These are phyloP conservation scores for Lasius fuliginosus DNA, from an alignment of 2,888 invertebrate genomes.

Conservation along the genomic window DNA sequence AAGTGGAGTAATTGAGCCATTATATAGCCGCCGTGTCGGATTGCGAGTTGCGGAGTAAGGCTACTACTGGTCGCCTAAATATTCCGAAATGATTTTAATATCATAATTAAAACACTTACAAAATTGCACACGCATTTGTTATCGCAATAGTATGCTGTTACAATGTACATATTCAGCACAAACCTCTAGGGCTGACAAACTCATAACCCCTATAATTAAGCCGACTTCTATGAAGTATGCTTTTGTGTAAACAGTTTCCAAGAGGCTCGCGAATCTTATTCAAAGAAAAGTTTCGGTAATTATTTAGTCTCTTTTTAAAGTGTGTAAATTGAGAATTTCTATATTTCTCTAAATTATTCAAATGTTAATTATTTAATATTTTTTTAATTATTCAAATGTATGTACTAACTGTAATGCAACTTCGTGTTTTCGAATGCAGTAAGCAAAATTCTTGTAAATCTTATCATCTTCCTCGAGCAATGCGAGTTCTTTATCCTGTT, in stretches of 20 bases:
- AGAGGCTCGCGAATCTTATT: slow-evolving; percentile 22
- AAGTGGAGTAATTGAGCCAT: slow-evolving; percentile 70
- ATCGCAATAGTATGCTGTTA: not conserved
- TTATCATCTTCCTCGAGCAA: slow-evolving; percentile 8
- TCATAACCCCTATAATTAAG: slow-evolving; percentile 16
- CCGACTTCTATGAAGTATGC: slow-evolving; percentile 20
- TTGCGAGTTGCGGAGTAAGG: slow-evolving; percentile 60
- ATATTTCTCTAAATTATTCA: not conserved
- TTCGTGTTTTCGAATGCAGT: slow-evolving; percentile 32
- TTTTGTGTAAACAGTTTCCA: slow-evolving; percentile 10
- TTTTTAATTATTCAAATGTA: not conserved
- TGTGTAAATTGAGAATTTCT: not conserved
- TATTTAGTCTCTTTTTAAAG: not conserved
- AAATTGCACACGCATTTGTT: not conserved
- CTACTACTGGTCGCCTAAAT: slow-evolving; percentile 65
- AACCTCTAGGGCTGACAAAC: slow-evolving; percentile 33
- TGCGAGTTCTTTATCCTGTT: slow-evolving; percentile 25
- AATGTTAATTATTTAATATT: not conserved
- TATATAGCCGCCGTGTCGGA: slow-evolving; percentile 68
- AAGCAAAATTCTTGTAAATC: slow-evolving; percentile 28
- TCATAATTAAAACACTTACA: not conserved
- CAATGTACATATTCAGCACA: not conserved
- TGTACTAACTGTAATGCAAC: slow-evolving; percentile 25
- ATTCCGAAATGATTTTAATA: not conserved
- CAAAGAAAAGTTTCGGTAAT: not conserved